Evolutionary conservation across 1,140 invertebrate genomes (phyloP).

Genomic region (Euwallacea fornicatus): DNA sequence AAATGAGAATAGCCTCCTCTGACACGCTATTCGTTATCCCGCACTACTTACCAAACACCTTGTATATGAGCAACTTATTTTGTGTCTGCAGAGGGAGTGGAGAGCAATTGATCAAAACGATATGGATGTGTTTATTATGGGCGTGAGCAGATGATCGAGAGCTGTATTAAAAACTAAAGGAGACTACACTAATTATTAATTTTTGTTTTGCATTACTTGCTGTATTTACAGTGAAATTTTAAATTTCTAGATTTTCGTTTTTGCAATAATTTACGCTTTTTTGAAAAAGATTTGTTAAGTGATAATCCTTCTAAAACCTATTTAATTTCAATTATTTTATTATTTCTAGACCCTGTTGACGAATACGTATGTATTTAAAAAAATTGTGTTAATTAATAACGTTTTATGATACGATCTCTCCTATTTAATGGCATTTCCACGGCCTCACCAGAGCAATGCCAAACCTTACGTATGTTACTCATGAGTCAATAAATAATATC

Average conservation of each 20-base stretch:
- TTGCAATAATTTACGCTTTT: not conserved
- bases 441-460: too few species aligned
- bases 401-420: too few species aligned
- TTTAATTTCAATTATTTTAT: not conserved
- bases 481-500: too few species aligned
- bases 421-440: too few species aligned
- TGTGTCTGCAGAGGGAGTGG: too few species aligned
- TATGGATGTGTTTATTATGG: not conserved
- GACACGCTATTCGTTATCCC: too few species aligned
- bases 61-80: not conserved
- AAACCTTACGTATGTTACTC: too few species aligned
- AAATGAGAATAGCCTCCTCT: too few species aligned
- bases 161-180: not conserved
- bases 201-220: not conserved
- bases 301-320: not conserved
- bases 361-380: too few species aligned
- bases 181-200: not conserved
- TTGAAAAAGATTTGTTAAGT: constrained; percentile 2
- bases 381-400: too few species aligned
- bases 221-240: not conserved
- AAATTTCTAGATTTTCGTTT: not conserved
- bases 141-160: not conserved
- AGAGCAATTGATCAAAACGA: not conserved
- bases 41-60: too few species aligned
- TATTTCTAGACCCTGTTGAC: too few species aligned